Base-by-base conservation (phyloP, 2,888 invertebrate species). In the Diadegma fenestrale region DNA sequence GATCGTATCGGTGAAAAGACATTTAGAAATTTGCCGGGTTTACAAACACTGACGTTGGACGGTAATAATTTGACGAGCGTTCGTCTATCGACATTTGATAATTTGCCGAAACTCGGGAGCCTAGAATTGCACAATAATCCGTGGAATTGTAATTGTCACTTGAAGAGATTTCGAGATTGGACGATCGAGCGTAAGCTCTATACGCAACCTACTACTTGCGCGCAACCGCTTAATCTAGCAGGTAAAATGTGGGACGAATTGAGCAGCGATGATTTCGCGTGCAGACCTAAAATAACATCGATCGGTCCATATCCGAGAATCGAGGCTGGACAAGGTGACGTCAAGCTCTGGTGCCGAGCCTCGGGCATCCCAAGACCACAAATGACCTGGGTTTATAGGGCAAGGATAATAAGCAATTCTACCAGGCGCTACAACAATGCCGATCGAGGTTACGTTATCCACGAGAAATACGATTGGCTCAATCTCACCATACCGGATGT, bases 101-200 rank as follows among this genome's bases (percentile, higher is more conserved):
- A 95, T 45, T 94, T 98, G 76, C 95, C 95, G 1, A 96, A 96
- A 86, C 93, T 98, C 76, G 95, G 96, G 37, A 97, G 97, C 90
- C 94, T 98, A 63, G 96, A 96, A 78, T 95, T 98, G 0, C 96
- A 96, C 87, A 96, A 96, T 85, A 98, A 98, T 92, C 97, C 97
- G 0, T 98, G 98, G 98, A 95, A 96, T 84, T 98, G 98, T 92
- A 97, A 98, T 91, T 98, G 98, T 91, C 96, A 96, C 86, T 94
- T 98, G 77, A 96, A 97, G 90, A 95, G 95, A 22, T 97, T 98
- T 88, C 96, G 97, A 66, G 96, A 97, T 90, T 97, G 97, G 95
- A 96, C 96, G 17, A 95, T 97, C 12, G 95, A 95, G 82, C 95
- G 95, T 85, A 97, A 97, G 76, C 94, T 98, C 22, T 97, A 97